Evolutionary conservation across 2,888 invertebrate genomes (phyloP), one percentile per base, ranked within the genome.

Genomic region (Perizoma affinitatum): DNA sequence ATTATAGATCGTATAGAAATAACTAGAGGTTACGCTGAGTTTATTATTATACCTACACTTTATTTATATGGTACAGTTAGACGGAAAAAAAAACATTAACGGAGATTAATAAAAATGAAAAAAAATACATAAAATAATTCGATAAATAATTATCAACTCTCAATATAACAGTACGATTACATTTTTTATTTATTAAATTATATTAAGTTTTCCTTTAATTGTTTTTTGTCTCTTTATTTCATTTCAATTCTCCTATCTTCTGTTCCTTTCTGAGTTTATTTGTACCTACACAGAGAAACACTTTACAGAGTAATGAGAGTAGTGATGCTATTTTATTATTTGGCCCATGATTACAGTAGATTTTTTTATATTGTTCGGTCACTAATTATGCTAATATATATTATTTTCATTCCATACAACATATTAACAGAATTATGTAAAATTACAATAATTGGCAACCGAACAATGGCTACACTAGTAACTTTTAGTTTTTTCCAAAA

Each of bases 251-350:
- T 90, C 87, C 87, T 86, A 80, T 88, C 86, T 90, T 90, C 84
- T 79, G 83, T 90, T 90, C 73, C 82, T 74, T 87, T 83, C 82
- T 70, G 83, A 74, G 66, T 66, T 69, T 82, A 80, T 86, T 89
- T 82, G 81, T 82, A 89, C 90, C 88, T 88, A 90, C 89, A 92
- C 92, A 92, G 92, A 92, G 92, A 90, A 92, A 92, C 92, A 92
- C 92, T 90, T 87, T 80, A 91, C 92, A 92, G 70, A 87, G 77
- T 86, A 82, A 85, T 83, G 75, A 79, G 78, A 65, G 87, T 88
- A 87, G 87, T 80, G 68, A 79, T 73, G 90, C 90, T 88, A 86
- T 84, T 81, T 85, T 86, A 82, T 86, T 61, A 81, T 84, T 89
- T 87, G 87, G 89, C 87, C 89, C 88, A 84, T 82, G 70, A 82